Evolutionary conservation across 2,888 invertebrate genomes (phyloP).

Genomic region (Balanococcus diminutus): DNA sequence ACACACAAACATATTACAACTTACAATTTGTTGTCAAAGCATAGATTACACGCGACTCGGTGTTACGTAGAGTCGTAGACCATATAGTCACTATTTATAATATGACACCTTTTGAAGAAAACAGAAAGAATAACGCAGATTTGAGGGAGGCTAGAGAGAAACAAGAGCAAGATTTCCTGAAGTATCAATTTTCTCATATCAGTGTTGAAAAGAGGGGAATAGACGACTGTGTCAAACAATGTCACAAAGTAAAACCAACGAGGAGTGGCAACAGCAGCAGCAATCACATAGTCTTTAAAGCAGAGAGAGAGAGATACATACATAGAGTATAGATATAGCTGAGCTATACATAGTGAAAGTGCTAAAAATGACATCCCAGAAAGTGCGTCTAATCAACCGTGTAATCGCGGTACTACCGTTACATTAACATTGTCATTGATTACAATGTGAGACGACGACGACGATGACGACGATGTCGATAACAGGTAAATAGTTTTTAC

Average conservation of each 20-base stretch:
- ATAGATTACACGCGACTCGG: no score
- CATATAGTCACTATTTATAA: no score
- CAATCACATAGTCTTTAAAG: not conserved
- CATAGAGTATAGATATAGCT: not conserved
- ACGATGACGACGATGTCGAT: not conserved
- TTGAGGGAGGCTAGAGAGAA: not conserved
- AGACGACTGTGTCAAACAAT: not conserved
- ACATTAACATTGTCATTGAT: conserved; percentile 40
- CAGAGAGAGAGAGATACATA: not conserved
- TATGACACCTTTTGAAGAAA: no score
- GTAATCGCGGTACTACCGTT: conserved; percentile 16
- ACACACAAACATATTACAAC: no score
- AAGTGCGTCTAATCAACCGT: conserved; percentile 35
- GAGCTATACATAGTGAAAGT: not conserved
- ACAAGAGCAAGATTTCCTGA: not conserved
- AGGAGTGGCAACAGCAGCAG: not conserved
- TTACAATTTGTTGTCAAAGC: no score
- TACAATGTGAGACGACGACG: not conserved
- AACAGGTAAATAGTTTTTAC: not conserved
- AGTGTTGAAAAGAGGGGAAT: not conserved
- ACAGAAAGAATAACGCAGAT: no score
- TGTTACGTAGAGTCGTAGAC: no score
- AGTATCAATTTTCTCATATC: not conserved
- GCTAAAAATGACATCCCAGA: conserved; percentile 32
- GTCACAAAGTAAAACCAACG: not conserved